Evolutionary conservation across 2,888 invertebrate species (phyloP), one percentile per base, ranked within the genome.

Genomic region (Hyppa rectilinea): DNA sequence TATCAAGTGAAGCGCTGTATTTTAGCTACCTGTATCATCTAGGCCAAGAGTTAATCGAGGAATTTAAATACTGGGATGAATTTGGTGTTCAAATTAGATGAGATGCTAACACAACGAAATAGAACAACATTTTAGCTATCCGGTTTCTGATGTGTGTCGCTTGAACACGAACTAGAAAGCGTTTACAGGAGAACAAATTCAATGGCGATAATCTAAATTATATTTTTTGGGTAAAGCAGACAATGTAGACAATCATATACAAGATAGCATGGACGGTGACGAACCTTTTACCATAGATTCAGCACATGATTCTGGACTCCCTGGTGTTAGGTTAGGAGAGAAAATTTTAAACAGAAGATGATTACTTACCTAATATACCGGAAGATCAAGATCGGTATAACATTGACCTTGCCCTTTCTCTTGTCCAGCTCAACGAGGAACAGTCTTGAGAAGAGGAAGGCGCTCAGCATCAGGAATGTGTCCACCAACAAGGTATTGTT

Each of bases 401-500:
- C 92, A 90, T 97, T 97, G 7, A 97, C 85, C 55, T 89, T 95
- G 38, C 97, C 97, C 78, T 96, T 95, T 75, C 97, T 95, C 88
- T 97, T 97, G 82, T 97, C 97, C 77, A 97, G 89, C 89, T 97
- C 97, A 29, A 96, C 92, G 4, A 97, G 93, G 2, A 97, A 91
- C n/a, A 97, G 94, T 70, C 97, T 95, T 81, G 97, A 96, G 91
- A 97, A 97, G 34, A 97, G 94, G 88, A 98, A 97, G 9, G 97
- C 97, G 85, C 97, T 97, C 45, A 97, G 91, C 84, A 97, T 94
- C 70, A 98, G 92, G 88, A 97, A 98, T 0, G 97, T 97, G 84
- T 98, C 98, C n/a, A 98, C 97, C 17, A 97, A 93, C 9, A 98
- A 91, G 2, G 97, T 96, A 79, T 97, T 97, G 91, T 97, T 97